Base-by-base conservation (phyloP, 2,113 vertebrate genomes). In the Chinchilla lanigera region DNA sequence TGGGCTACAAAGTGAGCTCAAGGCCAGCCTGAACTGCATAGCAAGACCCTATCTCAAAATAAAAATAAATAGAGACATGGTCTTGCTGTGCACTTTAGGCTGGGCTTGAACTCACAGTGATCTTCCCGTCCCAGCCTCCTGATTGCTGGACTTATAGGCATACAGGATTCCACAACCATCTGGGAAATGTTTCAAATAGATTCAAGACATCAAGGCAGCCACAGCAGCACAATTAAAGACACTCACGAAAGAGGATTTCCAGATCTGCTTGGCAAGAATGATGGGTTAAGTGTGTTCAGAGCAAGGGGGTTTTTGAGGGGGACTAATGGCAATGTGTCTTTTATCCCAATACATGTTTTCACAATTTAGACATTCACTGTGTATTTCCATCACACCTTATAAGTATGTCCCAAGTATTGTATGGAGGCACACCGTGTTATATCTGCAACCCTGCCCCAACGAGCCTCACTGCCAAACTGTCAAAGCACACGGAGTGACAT, bases 351-450 rank as follows among this genome's bases (percentile, higher is more conserved):
- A 16, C 73, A 8, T 47, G 28, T 41, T 44, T 52, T 52, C 9
- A 35, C 33, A 19, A 52, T 35, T 3, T 80, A 19, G 50, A 52
- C 47, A 35, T 52, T 52, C 13, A 3, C 77, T 52, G 47, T 52
- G 14, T 52, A 24, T 35, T 52, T 52, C 47, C 33, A 33, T 33
- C 77, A 80, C 24, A 6, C 30, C 3, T 35, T 52, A 28, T 14
- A 50, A 33, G 52, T 5, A 9, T 3, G 3, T 83, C 47, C 38
- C 16, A 1, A 24, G 0, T 0, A 1, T 7, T 10, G n/a, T 65
- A 4, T 5, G 78, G 73, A 44, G 67, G 14, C 16, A 13, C n/a
- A 24, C n/a, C 22, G 11, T 7, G 24, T 19, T 5, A 1, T 1
- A 1, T 35, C 81, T 41, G 11, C 47, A 30, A 3, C 41, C 11